phyloP scores from a whole-genome alignment of 1,140 invertebrate genomes.

The Drosophila athabasca region DNA sequence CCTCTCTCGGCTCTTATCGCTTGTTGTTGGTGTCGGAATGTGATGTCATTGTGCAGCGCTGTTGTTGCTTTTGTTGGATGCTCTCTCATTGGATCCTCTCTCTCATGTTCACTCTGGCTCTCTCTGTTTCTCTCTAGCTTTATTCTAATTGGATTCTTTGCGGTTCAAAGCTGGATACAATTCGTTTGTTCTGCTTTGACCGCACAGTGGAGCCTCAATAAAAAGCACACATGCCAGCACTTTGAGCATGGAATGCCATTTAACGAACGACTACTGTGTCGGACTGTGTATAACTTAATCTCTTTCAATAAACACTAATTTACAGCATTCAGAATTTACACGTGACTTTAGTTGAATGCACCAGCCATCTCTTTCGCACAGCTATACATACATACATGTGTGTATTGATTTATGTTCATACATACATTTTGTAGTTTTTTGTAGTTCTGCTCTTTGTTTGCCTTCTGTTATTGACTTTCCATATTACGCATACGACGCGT shows the following conservation, averaged over 20 bases:
- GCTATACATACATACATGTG: slow-evolving; percentile 9
- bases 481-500: slow-evolving; percentile 61
- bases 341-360: slow-evolving; percentile 68
- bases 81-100: slow-evolving; percentile 4
- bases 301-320: slow-evolving; percentile 74
- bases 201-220: slow-evolving; percentile 31
- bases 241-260: too few species aligned
- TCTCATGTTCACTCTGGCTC: slow-evolving; percentile 6
- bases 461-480: slow-evolving; percentile 42
- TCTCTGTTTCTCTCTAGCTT: slow-evolving; percentile 32
- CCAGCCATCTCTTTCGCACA: slow-evolving; percentile 3
- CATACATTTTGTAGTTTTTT: slow-evolving; percentile 4
- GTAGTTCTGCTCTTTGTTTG: slow-evolving; percentile 23
- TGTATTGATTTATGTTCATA: slow-evolving; percentile 9
- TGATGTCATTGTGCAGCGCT: slow-evolving; percentile 58
- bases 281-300: slow-evolving; percentile 30
- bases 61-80: too few species aligned
- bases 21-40: slow-evolving; percentile 19
- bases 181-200: slow-evolving; percentile 51
- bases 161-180: slow-evolving; percentile 61
- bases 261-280: not conserved
- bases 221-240: not conserved
- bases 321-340: slow-evolving; percentile 70
- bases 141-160: slow-evolving; percentile 75
- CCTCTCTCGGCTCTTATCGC: slow-evolving; percentile 13